A percentile compares a stretch with the other conserved stretches of the same genome.
phyloP scores from a whole-genome alignment of 2,888 invertebrate genomes.

The Eupeodes latifasciatus region DNA sequence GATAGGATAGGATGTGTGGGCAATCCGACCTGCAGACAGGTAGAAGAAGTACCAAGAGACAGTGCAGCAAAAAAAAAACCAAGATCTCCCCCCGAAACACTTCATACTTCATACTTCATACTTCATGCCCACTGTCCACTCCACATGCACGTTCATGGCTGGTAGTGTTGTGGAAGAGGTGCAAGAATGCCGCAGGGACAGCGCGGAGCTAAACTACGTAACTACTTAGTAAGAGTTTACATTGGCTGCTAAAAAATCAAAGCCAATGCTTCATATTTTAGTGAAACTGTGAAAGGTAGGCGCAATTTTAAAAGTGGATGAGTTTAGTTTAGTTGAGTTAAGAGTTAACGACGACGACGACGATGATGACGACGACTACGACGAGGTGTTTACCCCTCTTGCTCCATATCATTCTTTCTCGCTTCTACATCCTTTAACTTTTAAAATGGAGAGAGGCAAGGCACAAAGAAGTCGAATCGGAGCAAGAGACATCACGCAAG shows the following conservation, averaged over 20 bases:
- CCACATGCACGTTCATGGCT: conserved; percentile 3
- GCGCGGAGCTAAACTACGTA: conserved; percentile 42
- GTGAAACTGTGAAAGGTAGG: conserved; percentile 69
- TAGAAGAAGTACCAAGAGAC: conserved; percentile 45
- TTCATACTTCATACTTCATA: not conserved
- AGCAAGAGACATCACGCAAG: conserved; percentile 41
- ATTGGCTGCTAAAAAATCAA: conserved; percentile 59
- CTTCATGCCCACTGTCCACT: conserved; percentile 10
- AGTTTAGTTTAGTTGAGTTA: conserved; percentile 56
- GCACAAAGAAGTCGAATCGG: not conserved
- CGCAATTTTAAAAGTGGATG: conserved; percentile 71
- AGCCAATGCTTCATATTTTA: conserved; percentile 67
- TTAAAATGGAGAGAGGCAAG: conserved; percentile 22
- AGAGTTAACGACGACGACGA: not conserved
- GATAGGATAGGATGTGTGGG: conserved; percentile 69
- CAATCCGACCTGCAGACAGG: conserved; percentile 48
- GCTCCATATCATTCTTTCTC: conserved; percentile 43
- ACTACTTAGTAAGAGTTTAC: conserved; percentile 19
- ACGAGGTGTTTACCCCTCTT: conserved; percentile 68
- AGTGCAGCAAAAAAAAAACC: conserved; percentile 10
- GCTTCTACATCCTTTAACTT: conserved; percentile 56
- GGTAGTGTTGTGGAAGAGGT: conserved; percentile 24
- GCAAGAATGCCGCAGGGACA: conserved; percentile 53
- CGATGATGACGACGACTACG: not conserved
- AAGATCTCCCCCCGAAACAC: conserved; percentile 49